A percentile compares a stretch with the other conserved stretches of the same genome.
Evolutionary conservation across 2,797 vertebrate genomes (phyloP).

Genomic region (Pangasius macronema): DNA sequence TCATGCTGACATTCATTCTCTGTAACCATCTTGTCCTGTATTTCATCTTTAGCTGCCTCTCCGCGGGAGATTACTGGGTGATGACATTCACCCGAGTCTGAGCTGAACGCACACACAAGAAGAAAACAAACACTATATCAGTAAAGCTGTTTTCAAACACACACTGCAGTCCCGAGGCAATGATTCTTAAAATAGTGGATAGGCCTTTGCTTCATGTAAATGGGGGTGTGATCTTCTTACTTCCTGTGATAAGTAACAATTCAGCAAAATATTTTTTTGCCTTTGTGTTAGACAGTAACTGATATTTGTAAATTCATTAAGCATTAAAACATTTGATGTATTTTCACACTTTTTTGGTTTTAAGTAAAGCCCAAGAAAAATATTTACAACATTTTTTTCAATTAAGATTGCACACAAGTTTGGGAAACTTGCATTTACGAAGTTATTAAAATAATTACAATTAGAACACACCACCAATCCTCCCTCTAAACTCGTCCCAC

Average conservation of each 20-base stretch:
- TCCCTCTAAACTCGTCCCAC: neutral
- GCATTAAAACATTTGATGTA: neutral
- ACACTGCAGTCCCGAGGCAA: neutral
- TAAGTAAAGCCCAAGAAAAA: neutral
- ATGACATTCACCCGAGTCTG: constrained; percentile 88
- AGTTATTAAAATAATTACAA: neutral
- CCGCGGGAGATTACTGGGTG: constrained; percentile 86
- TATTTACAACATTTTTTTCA: neutral
- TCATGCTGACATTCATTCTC: constrained; percentile 82
- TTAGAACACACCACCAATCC: no score
- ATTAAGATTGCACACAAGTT: neutral
- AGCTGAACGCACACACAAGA: constrained; percentile 70
- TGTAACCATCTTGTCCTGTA: constrained; percentile 80
- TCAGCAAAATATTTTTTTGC: neutral
- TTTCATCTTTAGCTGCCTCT: constrained; percentile 86
- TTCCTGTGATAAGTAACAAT: no score
- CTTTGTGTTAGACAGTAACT: neutral
- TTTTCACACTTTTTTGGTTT: neutral
- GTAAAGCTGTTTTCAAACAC: neutral
- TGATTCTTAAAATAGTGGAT: neutral
- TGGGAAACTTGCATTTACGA: neutral
- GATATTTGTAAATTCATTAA: neutral
- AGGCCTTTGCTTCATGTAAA: neutral
- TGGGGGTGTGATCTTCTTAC: neutral
- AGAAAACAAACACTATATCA: constrained; percentile 4